Evolutionary conservation across 2,113 vertebrate genomes (phyloP), one percentile per base, ranked within the genome.

Genomic region (Lepidothrix coronata): DNA sequence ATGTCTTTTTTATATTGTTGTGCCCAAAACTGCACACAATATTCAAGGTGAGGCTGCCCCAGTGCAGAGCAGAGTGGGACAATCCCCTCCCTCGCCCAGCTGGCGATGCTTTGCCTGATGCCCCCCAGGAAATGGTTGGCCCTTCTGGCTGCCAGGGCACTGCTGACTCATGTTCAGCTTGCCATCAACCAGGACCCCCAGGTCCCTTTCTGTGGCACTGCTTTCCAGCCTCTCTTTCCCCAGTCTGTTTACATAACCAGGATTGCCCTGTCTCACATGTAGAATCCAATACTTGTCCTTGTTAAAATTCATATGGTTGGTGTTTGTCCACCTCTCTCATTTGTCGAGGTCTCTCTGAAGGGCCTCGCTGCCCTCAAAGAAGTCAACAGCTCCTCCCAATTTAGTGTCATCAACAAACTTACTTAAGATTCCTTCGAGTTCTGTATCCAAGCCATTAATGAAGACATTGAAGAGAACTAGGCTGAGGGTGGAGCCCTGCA

Each of bases 181-280:
- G 37, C 12, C 37, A 5, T 11, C 4, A 12, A 20, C 17, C 35
- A 65, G 43, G 8, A 49, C 8, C 9, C 21, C 37, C 51, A 51
- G 12, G 2, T 24, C 9, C 28, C 19, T 59, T 81, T 59, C 4
- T 0, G 0, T 11, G 10, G 10, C 15, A 4, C 37, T 5, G 7
- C 28, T 81, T 8, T 44, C 12, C 33, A 59, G 17, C 8, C 21
- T 76, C 31, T 59, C 20, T 5, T 43, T 85, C 0, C 27, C 18
- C 43, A 44, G 22, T 33, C 37, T 81, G 0, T 37, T 1, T 33
- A 24, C 28, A 44, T 6, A n/a, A 5, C 18, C 27, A 74, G 44
- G 12, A 2, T 3, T 66, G 37, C 8, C 18, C 22, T 33, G 28
- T n/a, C 8, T 18, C 15, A 9, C 21, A 15, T 44, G 27, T 13